Percentiles rank a stretch among this genome's conserved stretches.
Evolutionary conservation across 2,888 invertebrate genomes (phyloP).

Genomic region (Rotaria magnacalcarata): DNA sequence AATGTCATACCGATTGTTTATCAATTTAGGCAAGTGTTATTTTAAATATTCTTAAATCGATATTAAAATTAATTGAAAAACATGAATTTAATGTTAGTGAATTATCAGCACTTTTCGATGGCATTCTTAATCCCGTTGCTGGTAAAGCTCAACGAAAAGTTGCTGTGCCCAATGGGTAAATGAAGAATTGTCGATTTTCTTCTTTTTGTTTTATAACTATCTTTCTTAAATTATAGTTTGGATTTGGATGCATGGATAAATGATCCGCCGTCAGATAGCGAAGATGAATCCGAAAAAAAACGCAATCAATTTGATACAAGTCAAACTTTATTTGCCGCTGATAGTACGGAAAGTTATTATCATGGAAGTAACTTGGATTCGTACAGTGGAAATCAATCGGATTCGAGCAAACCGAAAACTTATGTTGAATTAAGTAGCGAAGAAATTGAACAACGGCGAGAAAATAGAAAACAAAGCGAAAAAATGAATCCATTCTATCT

Average conservation of each 20-base stretch:
- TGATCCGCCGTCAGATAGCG: conserved; percentile 67
- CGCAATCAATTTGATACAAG: too few species aligned
- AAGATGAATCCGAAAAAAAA: not conserved
- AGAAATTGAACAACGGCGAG: not conserved
- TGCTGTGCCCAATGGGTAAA: conserved; percentile 73
- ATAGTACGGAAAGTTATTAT: not conserved
- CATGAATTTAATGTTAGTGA: not conserved
- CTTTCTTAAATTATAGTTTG: conserved; percentile 59
- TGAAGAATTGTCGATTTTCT: not conserved
- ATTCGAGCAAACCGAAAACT: not conserved
- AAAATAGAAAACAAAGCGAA: conserved; percentile 12
- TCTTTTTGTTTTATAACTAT: too few species aligned
- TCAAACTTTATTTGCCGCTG: not conserved
- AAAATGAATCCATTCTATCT: conserved; percentile 13
- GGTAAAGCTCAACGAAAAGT: conserved; percentile 97
- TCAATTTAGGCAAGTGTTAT: not conserved
- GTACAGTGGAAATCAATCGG: not conserved
- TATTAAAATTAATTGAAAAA: conserved; percentile 20
- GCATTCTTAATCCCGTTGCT: conserved; percentile 95
- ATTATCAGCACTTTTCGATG: conserved; percentile 70
- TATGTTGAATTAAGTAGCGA: not conserved
- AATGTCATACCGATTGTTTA: conserved; percentile 51
- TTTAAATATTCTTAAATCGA: not conserved
- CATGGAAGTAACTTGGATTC: not conserved
- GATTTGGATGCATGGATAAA: conserved; percentile 89